Evolutionary conservation across 2,888 invertebrate species (phyloP).

Genomic region (Allolobophora icterica): DNA sequence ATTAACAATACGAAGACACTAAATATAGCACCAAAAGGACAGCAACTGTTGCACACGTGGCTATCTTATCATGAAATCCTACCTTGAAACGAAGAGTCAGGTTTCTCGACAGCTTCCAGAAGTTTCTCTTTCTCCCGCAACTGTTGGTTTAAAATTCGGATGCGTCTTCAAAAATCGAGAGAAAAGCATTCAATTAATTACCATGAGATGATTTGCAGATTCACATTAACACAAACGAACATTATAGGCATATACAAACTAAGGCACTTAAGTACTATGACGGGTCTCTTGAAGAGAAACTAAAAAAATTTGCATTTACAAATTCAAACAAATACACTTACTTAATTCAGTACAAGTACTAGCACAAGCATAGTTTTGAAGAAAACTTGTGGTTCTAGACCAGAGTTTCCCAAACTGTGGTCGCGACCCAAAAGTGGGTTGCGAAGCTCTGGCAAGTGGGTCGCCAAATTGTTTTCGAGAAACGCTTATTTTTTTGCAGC

Average conservation of each 20-base stretch:
- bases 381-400: too few relatives aligned
- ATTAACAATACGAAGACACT: neutral
- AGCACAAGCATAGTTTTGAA: too few relatives aligned
- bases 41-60: neutral
- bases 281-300: too few relatives aligned
- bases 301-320: too few relatives aligned
- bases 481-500: too few relatives aligned
- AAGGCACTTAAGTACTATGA: too few relatives aligned
- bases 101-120: neutral
- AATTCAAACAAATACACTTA: too few relatives aligned
- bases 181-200: constrained; percentile 6
- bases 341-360: too few relatives aligned
- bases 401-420: too few relatives aligned
- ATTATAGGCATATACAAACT: neutral
- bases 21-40: neutral
- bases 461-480: too few relatives aligned
- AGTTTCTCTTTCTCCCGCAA: constrained; percentile 21
- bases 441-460: too few relatives aligned
- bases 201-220: neutral
- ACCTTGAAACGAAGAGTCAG: constrained; percentile 25
- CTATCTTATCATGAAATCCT: neutral
- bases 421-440: too few relatives aligned
- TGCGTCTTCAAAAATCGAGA: neutral
- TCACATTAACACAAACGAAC: neutral
- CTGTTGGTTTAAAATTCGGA: constrained; percentile 14